Base-by-base conservation (phyloP, 1,140 invertebrate genomes). In the Coptotermes formosanus region DNA sequence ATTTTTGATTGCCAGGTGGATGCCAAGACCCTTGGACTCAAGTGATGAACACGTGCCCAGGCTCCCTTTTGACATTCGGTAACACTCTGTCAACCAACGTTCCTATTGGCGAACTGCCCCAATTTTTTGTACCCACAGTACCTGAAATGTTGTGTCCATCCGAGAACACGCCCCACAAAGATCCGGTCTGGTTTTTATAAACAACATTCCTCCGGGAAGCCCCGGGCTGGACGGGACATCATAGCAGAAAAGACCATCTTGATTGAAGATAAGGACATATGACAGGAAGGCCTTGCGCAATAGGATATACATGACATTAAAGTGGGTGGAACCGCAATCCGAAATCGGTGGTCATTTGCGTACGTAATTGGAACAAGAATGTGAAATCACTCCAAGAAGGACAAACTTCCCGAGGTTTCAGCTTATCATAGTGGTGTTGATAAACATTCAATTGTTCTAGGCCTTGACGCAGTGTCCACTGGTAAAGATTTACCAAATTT, bases 171-270 rank as follows among this genome's bases (percentile, higher is more conserved):
- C 64, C 25, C 64, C 64, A 8, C n/a, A 7, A 16, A 25, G 64
- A 75, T 9, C 25, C 14, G 25, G 25, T 25, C 25, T 16, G 25
- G 25, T 25, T 25, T 75, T 75, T 75, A 75, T 12, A 75, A 8
- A 75, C 25, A n/a, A 14, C 64, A 75, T 75, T 75, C 64, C 64
- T 75, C 64, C 64, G 64, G 64, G 64, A n/a, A 75, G 64, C 64
- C 30, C 64, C n/a, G 64, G 64, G 64, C 64, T 11, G 64, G 30
- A 16, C 64, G 9, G 64, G 64, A 75, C 64, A 64, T 64, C 59
- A 9, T 64, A n/a, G 59, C n/a, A 75, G 64, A 25, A 75, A 25
- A 3, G 64, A 75, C 64, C n/a, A 30, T 30, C 25, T 30, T 30
- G 64, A 75, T 75, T 75, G 16, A 30, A 75, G 64, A 75, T 75